Base-by-base conservation (phyloP, 2,888 invertebrate genomes). In the Troilus luridus region DNA sequence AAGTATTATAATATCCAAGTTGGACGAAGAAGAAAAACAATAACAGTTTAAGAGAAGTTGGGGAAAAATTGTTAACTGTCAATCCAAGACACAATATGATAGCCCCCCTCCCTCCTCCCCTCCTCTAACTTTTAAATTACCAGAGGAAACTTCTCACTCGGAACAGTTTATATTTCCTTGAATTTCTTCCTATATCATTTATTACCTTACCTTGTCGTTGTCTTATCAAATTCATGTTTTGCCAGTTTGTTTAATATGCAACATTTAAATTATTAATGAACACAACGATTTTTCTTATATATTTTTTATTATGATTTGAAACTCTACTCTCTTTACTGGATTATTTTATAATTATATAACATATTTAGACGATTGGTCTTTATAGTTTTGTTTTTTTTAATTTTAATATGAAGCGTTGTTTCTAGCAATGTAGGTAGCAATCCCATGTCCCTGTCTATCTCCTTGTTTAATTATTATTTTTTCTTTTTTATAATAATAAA, bases 121-220 rank as follows among this genome's bases (percentile, higher is more conserved):
- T 11, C 14, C 12, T 17, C 41, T 14, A 77, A 77, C 72, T 77
- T 77, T 77, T 77, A 77, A 77, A 77, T 77, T 77, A 77, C 72
- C 41, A 41, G 21, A 8, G 24, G 41, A 77, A 77, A 77, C 27
- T 77, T 77, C 72, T 77, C 72, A 77, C 72, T 41, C 19, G 7
- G 17, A 77, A 77, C 72, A 77, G 72, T 77, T 77, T 77, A 41
- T 41, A 77, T 77, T 77, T 77, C 41, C 72, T 77, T 77, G 72
- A 77, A 77, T 77, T 77, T 41, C 72, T 8, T 21, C 72, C 24
- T 77, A 41, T 77, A 27, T 77, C 72, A 77, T 77, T 77, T 77
- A 77, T 77, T 41, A 8, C 17, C 0, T 0, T 41, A 5, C 41
- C 27, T 77, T 77, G 41, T 8, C 8, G 3, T 41, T 41, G 72